These are phyloP conservation scores for Amphibalanus amphitrite DNA, from an alignment of 1,140 invertebrate genomes.

Conservation along the genomic window DNA sequence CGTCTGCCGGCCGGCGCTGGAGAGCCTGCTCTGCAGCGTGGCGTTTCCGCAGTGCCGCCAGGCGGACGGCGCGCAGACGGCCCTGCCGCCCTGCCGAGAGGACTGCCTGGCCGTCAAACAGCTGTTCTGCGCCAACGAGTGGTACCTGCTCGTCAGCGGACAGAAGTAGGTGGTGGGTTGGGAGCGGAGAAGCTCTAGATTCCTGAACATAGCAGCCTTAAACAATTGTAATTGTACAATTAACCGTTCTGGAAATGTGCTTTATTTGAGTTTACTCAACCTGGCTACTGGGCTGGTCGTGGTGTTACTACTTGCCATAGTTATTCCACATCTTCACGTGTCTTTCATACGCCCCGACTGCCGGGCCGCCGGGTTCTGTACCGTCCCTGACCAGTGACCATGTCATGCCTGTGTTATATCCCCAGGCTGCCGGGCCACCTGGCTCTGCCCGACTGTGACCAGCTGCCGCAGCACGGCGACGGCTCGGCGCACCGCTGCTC, in stretches of 20 bases:
- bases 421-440: slow-evolving; percentile 71
- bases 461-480: slow-evolving; percentile 45
- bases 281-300: too few species aligned
- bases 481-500: slow-evolving; percentile 44
- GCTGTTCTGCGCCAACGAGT: slow-evolving; percentile 81
- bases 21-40: slow-evolving; percentile 66
- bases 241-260: too few species aligned
- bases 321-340: too few species aligned
- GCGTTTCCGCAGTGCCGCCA: slow-evolving; percentile 73
- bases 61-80: slow-evolving; percentile 31
- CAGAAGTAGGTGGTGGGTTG: slow-evolving; percentile 47
- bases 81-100: slow-evolving; percentile 67
- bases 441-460: slow-evolving; percentile 63
- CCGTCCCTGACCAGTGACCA: not conserved
- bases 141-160: slow-evolving; percentile 64
- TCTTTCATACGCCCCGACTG: too few species aligned
- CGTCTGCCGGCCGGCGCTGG: not conserved
- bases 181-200: too few species aligned
- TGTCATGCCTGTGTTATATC: slow-evolving; percentile 27
- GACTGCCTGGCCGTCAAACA: slow-evolving; percentile 78
- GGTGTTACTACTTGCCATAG: too few species aligned
- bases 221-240: too few species aligned
- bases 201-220: too few species aligned
- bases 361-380: too few species aligned
- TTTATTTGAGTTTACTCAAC: too few species aligned